A percentile compares a stretch with the other conserved stretches of the same genome.
phyloP scores from a whole-genome alignment of 2,888 invertebrate species.

The Chrysolina oricalcia region DNA sequence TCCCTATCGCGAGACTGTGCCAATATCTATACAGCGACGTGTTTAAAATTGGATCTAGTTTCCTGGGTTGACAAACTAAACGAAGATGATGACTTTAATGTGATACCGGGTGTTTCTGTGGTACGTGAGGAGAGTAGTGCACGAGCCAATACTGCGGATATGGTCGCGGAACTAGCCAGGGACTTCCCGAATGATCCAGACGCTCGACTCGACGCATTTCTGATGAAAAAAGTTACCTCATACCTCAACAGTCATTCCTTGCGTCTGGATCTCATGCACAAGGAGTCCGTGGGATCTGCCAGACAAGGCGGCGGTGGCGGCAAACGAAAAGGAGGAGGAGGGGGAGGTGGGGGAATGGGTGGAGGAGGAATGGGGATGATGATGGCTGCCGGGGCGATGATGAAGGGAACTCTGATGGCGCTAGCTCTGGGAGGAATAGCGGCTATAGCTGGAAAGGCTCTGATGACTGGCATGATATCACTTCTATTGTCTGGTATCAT shows the following conservation, averaged over 20 bases:
- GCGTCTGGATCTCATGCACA: constrained; percentile 81
- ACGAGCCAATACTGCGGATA: constrained; percentile 77
- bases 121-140: constrained; percentile 77
- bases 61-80: constrained; percentile 84
- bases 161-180: constrained; percentile 84
- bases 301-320: constrained; percentile 65
- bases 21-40: constrained; percentile 80
- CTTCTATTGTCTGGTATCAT: constrained; percentile 84
- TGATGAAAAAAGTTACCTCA: constrained; percentile 81
- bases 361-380: constrained; percentile 73
- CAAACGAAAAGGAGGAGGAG: constrained; percentile 63
- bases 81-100: constrained; percentile 79
- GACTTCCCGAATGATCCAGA: constrained; percentile 85
- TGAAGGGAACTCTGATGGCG: constrained; percentile 82
- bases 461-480: constrained; percentile 88
- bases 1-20: constrained; percentile 74
- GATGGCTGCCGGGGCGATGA: constrained; percentile 74
- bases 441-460: constrained; percentile 86
- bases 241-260: constrained; percentile 84
- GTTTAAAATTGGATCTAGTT: constrained; percentile 85
- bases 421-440: constrained; percentile 83
- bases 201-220: constrained; percentile 83
- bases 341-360: constrained; percentile 74
- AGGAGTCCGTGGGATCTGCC: constrained; percentile 73
- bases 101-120: constrained; percentile 84